These are phyloP conservation scores for Kryptolebias marmoratus DNA, from an alignment of 2,113 vertebrate genomes.

Conservation along the genomic window DNA sequence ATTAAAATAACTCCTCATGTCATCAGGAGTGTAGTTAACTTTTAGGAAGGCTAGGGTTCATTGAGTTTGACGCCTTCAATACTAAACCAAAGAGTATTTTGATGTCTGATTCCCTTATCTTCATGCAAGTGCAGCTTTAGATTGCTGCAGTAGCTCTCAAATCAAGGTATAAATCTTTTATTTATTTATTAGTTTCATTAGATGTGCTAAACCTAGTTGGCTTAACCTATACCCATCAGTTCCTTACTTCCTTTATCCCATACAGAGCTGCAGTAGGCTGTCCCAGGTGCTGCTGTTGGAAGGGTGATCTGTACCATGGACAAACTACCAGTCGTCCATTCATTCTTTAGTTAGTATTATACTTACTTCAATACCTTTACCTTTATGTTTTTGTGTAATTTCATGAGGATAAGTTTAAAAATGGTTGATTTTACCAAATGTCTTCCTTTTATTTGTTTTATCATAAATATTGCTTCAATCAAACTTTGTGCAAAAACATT, in stretches of 20 bases:
- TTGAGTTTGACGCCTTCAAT: no score
- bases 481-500: conserved; percentile 1
- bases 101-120: no score
- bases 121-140: no score
- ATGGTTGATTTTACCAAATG: neutral
- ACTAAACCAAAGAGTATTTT: no score
- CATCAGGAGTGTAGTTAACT: no score
- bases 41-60: no score
- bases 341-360: neutral
- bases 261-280: no score
- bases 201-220: neutral
- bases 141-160: neutral
- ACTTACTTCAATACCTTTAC: no score
- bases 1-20: no score
- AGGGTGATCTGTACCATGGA: neutral
- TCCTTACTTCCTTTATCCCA: no score
- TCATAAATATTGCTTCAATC: neutral
- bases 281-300: no score
- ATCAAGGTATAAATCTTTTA: neutral
- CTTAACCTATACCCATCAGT: neutral
- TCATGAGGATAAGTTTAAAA: neutral
- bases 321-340: neutral
- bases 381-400: neutral
- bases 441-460: neutral
- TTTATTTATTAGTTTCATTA: neutral